Percentiles rank a stretch among this genome's conserved stretches.
phyloP scores from a whole-genome alignment of 2,797 vertebrate species.

The Moxostoma hubbsi region DNA sequence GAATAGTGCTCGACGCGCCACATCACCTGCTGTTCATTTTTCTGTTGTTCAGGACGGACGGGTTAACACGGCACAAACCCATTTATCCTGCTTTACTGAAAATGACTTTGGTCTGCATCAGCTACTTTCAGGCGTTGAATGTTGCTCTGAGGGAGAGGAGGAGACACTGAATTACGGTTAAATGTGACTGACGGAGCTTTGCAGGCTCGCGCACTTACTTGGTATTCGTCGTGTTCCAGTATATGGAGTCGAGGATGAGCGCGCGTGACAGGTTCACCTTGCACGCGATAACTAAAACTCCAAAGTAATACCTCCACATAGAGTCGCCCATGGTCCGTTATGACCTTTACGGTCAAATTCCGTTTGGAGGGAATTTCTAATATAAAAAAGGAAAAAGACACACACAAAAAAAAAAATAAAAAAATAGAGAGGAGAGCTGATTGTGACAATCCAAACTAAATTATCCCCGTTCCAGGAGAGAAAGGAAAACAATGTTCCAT shows the following conservation, averaged over 20 bases:
- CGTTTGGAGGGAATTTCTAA: conserved; percentile 51
- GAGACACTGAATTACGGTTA: neutral
- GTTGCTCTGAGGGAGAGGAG: neutral
- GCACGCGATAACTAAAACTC: conserved; percentile 90
- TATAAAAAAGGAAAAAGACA: conserved; percentile 11
- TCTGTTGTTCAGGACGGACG: neutral
- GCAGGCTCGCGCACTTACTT: conserved; percentile 83
- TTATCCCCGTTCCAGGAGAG: conserved; percentile 68
- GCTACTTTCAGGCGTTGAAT: neutral
- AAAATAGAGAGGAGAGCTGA: conserved; percentile 17
- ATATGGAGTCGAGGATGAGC: conserved; percentile 95
- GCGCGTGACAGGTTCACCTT: conserved; percentile 90
- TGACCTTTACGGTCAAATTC: conserved; percentile 74
- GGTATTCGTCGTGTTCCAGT: conserved; percentile 99
- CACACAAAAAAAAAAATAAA: conserved; percentile 13
- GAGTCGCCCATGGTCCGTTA: conserved; percentile 86
- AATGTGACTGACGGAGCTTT: neutral
- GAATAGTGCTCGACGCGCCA: neutral
- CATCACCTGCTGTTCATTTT: conserved; percentile 35
- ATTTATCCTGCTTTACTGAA: neutral
- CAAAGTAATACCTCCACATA: conserved; percentile 94
- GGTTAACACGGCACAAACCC: neutral
- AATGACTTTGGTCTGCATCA: neutral
- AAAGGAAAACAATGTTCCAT: conserved; percentile 62
- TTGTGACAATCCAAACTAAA: conserved; percentile 60